Evolutionary conservation across 2,113 vertebrate species (phyloP).

Genomic region (Girardinichthys multiradiatus): DNA sequence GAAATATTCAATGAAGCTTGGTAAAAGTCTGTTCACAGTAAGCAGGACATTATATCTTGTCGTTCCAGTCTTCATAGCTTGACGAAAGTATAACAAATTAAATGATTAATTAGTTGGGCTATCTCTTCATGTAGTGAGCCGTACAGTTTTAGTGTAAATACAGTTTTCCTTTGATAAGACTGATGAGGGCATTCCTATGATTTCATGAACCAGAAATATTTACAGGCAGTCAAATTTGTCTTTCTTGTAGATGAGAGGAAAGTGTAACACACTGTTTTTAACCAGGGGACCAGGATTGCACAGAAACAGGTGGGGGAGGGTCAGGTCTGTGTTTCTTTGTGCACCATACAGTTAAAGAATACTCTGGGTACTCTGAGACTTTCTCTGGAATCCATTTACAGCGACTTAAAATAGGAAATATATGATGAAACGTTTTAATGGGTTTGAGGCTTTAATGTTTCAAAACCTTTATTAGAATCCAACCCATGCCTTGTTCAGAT

Average conservation of each 20-base stretch:
- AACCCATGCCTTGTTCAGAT: too few species aligned
- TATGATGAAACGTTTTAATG: not conserved
- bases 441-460: too few species aligned
- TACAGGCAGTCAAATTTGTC: not conserved
- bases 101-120: not conserved
- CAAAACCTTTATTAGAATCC: too few species aligned
- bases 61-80: too few species aligned
- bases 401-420: not conserved
- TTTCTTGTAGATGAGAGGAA: not conserved
- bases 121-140: too few species aligned
- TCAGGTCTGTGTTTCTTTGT: not conserved
- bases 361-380: too few species aligned
- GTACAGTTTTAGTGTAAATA: too few species aligned
- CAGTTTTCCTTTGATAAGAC: not conserved
- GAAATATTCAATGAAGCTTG: conserved; percentile 12
- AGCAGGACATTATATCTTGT: not conserved
- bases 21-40: conserved; percentile 10
- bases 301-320: not conserved
- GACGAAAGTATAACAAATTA: not conserved
- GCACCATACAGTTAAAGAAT: too few species aligned
- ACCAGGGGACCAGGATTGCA: not conserved
- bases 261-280: not conserved
- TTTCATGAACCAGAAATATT: too few species aligned
- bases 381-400: too few species aligned
- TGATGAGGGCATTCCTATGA: not conserved